Evolutionary conservation across 2,113 vertebrate species (phyloP), one percentile per base, ranked within the genome.

Genomic region (Prietella phreatophila): DNA sequence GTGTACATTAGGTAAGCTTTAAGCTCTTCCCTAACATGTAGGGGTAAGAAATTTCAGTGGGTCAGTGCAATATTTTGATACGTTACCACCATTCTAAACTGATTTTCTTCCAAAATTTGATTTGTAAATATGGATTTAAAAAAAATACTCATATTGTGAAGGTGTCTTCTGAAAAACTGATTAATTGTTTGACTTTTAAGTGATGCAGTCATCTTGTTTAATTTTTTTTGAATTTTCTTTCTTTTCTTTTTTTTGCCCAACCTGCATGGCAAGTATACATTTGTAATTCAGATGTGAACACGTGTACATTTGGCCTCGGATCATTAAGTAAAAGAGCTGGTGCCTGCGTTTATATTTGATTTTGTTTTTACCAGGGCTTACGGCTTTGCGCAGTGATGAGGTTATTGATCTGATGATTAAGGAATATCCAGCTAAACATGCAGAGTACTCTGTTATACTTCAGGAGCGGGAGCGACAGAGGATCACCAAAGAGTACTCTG

Each of bases 371-470:
- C 8, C 90, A 99, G 98, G 98, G 90, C 94, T 99, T 80, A 99
- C 98, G 30, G 98, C 98, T 86, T 92, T 99, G 89, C 96, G 98
- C 81, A 99, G 98, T 81, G 98, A 99, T 92, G 98, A 99, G 93
- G 98, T 99, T 73, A 99, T 99, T 87, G 98, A 99, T 93, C 94
- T 99, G 89, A 99, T 99, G 98, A 99, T 99, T 93, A 99, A 98
- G 91, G 98, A 99, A 91, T 99, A 99, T 89, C 98, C 98, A 82
- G 93, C 94, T 90, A 99, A 99, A 90, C 98, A 99, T 83, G 96
- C 97, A 0, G 98, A 99, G 83, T 99, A 99, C 93, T 98, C 98
- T 0, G 97, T 99, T 86, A 98, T 99, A 86, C 95, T 99, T 61
- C 98, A 99, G 89, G 98, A 99, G 90, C 96, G 96, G 75, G 98